Percentiles rank a stretch among this genome's conserved stretches.
phyloP scores from a whole-genome alignment of 2,888 invertebrate species.

The Synergus japonicus region DNA sequence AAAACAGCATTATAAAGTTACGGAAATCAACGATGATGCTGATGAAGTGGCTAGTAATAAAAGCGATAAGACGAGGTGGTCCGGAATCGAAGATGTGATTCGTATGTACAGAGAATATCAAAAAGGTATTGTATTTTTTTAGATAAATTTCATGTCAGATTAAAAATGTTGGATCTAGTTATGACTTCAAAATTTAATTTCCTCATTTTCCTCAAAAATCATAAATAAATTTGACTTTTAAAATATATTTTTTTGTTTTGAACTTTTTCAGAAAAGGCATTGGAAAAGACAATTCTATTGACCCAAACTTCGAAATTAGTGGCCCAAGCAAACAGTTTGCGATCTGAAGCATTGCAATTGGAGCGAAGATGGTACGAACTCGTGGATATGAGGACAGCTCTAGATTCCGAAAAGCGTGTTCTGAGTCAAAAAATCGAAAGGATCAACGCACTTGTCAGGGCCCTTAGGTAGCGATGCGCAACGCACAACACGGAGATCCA shows the following conservation, averaged over 20 bases:
- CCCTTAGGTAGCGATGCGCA: slow-evolving; percentile 73
- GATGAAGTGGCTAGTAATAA: slow-evolving; percentile 50
- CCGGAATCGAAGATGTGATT: slow-evolving; percentile 73
- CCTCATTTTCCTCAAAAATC: not conserved
- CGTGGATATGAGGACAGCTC: slow-evolving; percentile 64
- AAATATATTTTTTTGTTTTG: slow-evolving; percentile 10
- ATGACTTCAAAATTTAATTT: too few relatives aligned
- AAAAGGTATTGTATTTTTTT: slow-evolving; percentile 65
- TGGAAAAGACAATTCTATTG: slow-evolving; percentile 68
- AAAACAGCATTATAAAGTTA: slow-evolving; percentile 66
- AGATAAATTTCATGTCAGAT: not conserved
- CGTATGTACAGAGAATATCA: slow-evolving; percentile 73
- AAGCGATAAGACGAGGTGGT: slow-evolving; percentile 67
- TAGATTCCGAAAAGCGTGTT: slow-evolving; percentile 70
- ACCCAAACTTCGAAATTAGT: slow-evolving; percentile 69
- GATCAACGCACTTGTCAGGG: slow-evolving; percentile 70
- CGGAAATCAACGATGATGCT: slow-evolving; percentile 62
- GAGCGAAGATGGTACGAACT: slow-evolving; percentile 71
- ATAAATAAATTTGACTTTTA: not conserved
- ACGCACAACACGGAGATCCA: slow-evolving; percentile 76
- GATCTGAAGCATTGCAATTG: slow-evolving; percentile 69
- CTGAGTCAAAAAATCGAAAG: slow-evolving; percentile 71
- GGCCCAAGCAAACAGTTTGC: slow-evolving; percentile 67
- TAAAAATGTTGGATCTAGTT: not conserved
- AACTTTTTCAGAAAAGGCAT: slow-evolving; percentile 67